Conservation (phyloP, 2,113 vertebrate species). For the Hemichromis elongatus region DNA sequence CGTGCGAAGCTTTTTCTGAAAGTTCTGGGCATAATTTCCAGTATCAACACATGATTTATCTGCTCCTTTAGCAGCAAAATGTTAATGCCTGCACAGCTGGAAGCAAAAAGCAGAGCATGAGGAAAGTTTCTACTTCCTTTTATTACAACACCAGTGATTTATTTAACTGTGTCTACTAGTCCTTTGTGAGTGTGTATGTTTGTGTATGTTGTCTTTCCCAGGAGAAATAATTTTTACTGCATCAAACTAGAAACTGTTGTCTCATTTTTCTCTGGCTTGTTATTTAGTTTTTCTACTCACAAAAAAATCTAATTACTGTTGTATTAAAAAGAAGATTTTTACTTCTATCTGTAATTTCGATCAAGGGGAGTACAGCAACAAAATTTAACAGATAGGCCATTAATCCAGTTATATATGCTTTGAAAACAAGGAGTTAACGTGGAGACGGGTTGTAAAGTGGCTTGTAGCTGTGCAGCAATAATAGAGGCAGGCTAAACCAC, state of each 20-base stretch:
- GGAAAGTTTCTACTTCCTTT: not conserved
- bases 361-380: not conserved
- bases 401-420: not conserved
- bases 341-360: not conserved
- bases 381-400: not conserved
- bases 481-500: not conserved
- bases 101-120: not conserved
- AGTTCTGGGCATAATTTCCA: conserved; percentile 16
- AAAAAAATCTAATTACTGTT: not conserved
- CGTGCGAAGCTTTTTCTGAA: not conserved
- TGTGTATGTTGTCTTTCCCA: not conserved
- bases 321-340: not conserved
- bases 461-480: not conserved
- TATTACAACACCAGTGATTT: not conserved
- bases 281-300: not conserved
- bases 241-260: not conserved
- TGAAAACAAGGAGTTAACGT: not conserved
- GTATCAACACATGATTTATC: conserved; percentile 23
- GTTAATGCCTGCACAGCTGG: conserved; percentile 14
- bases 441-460: not conserved
- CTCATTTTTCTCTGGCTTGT: not conserved
- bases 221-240: not conserved
- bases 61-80: conserved; percentile 11
- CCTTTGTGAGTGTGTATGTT: not conserved
- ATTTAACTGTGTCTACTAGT: not conserved